These are phyloP conservation scores for Lycaon pictus DNA, from an alignment of 2,113 vertebrate species.

Conservation along the genomic window DNA sequence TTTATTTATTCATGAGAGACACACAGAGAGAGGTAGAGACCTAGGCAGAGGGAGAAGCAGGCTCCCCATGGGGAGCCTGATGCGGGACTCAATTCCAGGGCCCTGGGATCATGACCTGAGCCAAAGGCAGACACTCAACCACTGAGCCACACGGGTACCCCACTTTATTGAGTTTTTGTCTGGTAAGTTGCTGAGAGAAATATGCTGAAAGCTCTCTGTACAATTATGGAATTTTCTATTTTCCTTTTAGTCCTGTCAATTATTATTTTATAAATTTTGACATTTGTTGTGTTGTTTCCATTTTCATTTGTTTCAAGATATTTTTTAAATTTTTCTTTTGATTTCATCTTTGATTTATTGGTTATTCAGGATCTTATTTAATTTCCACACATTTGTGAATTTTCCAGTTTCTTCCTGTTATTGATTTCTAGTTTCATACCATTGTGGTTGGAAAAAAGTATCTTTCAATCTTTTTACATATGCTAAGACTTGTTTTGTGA, in stretches of 20 bases:
- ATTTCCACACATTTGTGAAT: background rate
- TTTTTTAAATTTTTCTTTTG: background rate
- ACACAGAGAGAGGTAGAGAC: no score
- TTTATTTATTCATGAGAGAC: no score
- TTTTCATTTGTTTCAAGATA: background rate
- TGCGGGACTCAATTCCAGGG: no score
- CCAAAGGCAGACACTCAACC: no score
- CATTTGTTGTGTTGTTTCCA: background rate
- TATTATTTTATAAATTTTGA: background rate
- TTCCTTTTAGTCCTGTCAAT: background rate
- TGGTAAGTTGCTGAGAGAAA: background rate
- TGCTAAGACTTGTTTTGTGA: background rate
- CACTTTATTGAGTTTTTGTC: background rate
- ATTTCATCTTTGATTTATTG: background rate
- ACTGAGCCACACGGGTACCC: no score
- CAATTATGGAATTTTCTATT: background rate
- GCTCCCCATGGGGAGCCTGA: no score
- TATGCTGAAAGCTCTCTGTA: background rate
- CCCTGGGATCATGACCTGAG: no score
- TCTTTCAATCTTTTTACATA: background rate
- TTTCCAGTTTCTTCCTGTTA: background rate
- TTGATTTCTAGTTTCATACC: background rate
- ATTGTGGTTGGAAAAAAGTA: background rate
- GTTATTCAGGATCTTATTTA: background rate
- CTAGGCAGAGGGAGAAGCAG: no score